These are phyloP conservation scores for Acanthornis magna DNA, from an alignment of 2,797 vertebrate species.

Conservation along the genomic window DNA sequence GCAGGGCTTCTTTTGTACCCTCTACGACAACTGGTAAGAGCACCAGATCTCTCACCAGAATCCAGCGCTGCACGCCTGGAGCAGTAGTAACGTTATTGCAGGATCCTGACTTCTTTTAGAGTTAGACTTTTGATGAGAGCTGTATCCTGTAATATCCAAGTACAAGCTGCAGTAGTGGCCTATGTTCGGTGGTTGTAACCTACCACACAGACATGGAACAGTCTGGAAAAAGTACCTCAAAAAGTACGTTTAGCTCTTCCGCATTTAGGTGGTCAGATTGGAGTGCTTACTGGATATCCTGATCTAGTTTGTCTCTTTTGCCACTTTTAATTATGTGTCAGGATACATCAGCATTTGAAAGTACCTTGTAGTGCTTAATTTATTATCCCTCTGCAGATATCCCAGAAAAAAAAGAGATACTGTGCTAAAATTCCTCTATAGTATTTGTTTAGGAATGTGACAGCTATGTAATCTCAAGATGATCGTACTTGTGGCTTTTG, in stretches of 20 bases:
- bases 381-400: neutral
- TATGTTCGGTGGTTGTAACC: neutral
- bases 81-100: neutral
- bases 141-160: neutral
- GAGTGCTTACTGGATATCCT: neutral
- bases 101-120: neutral
- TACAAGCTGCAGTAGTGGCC: neutral
- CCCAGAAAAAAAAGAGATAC: neutral
- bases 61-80: neutral
- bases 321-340: neutral
- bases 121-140: neutral
- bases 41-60: neutral
- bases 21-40: constrained; percentile 93
- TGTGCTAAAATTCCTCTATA: neutral
- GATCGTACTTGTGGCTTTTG: neutral
- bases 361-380: neutral
- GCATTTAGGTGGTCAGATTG: neutral
- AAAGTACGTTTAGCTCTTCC: neutral
- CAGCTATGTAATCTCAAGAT: neutral
- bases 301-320: neutral
- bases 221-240: neutral
- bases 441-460: neutral
- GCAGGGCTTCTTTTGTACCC: constrained; percentile 90
- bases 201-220: neutral
- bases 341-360: neutral